A percentile compares a stretch with the other conserved stretches of the same genome.
Conservation (phyloP, 2,888 invertebrate genomes). For the Phalera bucephala region DNA sequence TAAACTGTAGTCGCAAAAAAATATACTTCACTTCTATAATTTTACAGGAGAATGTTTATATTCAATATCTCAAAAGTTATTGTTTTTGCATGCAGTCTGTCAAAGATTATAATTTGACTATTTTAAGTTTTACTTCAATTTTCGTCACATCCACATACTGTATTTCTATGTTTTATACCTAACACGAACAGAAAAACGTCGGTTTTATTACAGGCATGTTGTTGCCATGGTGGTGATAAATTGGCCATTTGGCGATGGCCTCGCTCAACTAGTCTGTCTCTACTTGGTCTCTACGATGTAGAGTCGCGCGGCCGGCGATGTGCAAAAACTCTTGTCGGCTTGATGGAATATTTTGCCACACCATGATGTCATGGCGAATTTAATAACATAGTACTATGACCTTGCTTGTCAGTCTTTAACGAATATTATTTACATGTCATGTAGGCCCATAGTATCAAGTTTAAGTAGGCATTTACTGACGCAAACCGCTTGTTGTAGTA, state of each 20-base stretch:
- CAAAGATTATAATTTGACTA: too few relatives aligned
- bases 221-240: slow-evolving; percentile 20
- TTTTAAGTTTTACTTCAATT: too few relatives aligned
- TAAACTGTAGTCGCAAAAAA: too few relatives aligned
- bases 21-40: too few relatives aligned
- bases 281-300: slow-evolving; percentile 17
- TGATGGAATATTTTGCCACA: slow-evolving; percentile 71
- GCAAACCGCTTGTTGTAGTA: too few relatives aligned
- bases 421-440: slow-evolving; percentile 21
- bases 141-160: too few relatives aligned
- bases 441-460: not conserved
- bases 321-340: slow-evolving; percentile 60
- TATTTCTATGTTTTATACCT: too few relatives aligned
- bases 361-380: slow-evolving; percentile 79
- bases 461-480: too few relatives aligned
- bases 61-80: too few relatives aligned
- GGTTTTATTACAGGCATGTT: slow-evolving; percentile 4
- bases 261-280: slow-evolving; percentile 26
- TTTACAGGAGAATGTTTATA: too few relatives aligned
- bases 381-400: slow-evolving; percentile 70
- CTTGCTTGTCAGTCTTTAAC: slow-evolving; percentile 59
- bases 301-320: slow-evolving; percentile 31
- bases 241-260: slow-evolving; percentile 8
- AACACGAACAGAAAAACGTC: too few relatives aligned
- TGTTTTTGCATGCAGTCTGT: too few relatives aligned